A percentile compares a stretch with the other conserved stretches of the same genome.
phyloP scores from a whole-genome alignment of 2,888 invertebrate genomes.

The Meiosimyza platycephala region DNA sequence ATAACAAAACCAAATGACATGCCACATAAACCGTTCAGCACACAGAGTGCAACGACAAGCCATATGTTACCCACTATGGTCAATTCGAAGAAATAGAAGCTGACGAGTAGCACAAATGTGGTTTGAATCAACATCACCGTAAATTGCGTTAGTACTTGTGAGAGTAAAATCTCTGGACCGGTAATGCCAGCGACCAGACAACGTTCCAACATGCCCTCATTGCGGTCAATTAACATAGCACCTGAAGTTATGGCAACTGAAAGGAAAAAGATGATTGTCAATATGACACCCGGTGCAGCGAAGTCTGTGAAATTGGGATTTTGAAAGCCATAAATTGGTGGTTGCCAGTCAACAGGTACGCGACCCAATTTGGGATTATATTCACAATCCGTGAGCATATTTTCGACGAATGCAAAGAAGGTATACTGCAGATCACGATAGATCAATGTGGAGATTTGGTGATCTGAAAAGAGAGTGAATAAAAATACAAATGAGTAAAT shows the following conservation, averaged over 20 bases:
- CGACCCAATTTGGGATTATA: constrained; percentile 72
- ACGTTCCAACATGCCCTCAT: constrained; percentile 90
- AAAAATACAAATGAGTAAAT: neutral
- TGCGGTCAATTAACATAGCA: constrained; percentile 87
- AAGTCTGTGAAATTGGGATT: constrained; percentile 92
- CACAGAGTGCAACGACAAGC: constrained; percentile 79
- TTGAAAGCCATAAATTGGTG: constrained; percentile 80
- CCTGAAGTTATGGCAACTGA: constrained; percentile 93
- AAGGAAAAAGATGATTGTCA: constrained; percentile 93
- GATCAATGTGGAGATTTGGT: constrained; percentile 87
- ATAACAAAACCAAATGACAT: constrained; percentile 93
- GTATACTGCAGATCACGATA: constrained; percentile 79
- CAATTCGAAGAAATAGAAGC: constrained; percentile 82
- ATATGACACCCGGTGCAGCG: constrained; percentile 91
- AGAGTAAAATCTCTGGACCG: constrained; percentile 83
- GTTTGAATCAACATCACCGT: constrained; percentile 88
- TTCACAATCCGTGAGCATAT: constrained; percentile 74
- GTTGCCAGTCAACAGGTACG: constrained; percentile 72
- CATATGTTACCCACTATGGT: constrained; percentile 81
- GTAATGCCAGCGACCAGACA: constrained; percentile 87
- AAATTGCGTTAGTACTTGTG: constrained; percentile 90
- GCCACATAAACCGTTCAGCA: constrained; percentile 89
- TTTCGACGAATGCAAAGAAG: constrained; percentile 78
- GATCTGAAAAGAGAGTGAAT: constrained; percentile 73
- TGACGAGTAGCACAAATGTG: constrained; percentile 79